Percentiles rank a stretch among this genome's conserved stretches.
Evolutionary conservation across 2,888 invertebrate genomes (phyloP).

Genomic region (Diarsia brunnea): DNA sequence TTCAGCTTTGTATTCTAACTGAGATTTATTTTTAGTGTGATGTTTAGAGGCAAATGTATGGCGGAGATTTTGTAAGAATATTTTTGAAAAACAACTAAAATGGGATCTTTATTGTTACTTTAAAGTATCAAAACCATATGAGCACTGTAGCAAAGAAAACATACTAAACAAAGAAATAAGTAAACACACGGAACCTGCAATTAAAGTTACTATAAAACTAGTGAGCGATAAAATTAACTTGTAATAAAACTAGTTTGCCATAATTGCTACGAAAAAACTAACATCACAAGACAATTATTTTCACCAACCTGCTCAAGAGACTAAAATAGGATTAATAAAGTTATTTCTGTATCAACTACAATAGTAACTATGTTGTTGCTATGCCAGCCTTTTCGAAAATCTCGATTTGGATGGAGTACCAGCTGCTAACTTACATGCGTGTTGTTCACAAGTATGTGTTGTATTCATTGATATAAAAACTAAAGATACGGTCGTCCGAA

Average conservation of each 20-base stretch:
- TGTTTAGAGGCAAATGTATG: slow-evolving; percentile 55
- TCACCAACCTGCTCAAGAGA: slow-evolving; percentile 11
- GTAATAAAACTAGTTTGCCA: slow-evolving; percentile 23
- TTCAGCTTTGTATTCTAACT: slow-evolving; percentile 60
- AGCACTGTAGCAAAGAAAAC: neutral
- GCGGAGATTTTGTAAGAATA: slow-evolving; percentile 50
- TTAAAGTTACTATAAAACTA: neutral
- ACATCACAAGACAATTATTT: slow-evolving; percentile 17
- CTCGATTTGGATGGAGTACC: neutral
- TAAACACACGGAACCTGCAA: neutral
- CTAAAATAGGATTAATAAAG: slow-evolving; percentile 21
- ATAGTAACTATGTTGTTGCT: neutral
- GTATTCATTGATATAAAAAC: no score
- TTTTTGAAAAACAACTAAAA: slow-evolving; percentile 17
- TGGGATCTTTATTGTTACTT: neutral
- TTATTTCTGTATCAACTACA: slow-evolving; percentile 21
- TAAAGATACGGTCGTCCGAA: no score
- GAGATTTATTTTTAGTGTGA: slow-evolving; percentile 67
- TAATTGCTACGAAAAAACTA: slow-evolving; percentile 19
- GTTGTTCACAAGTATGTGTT: neutral
- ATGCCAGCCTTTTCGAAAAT: neutral
- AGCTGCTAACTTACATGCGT: neutral
- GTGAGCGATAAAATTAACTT: slow-evolving; percentile 8
- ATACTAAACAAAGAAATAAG: neutral
- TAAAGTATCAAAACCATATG: slow-evolving; percentile 1